Evolutionary conservation across 2,888 invertebrate species (phyloP).

Genomic region (Diachrysia chrysitis): DNA sequence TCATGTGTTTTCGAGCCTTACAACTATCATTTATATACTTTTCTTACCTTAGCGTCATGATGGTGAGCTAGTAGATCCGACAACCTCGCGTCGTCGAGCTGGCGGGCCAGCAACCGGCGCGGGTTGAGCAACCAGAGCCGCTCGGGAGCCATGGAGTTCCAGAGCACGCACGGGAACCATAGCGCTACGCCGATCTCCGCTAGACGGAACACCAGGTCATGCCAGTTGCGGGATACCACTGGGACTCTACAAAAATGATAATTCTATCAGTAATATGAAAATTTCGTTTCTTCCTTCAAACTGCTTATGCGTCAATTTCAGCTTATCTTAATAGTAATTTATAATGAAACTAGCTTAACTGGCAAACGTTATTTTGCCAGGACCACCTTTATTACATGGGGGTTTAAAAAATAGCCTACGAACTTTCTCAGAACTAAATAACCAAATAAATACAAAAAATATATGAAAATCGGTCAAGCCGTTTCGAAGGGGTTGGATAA

Average conservation of each 20-base stretch:
- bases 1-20: background rate
- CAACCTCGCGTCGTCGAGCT: slow-evolving; percentile 89
- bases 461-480: no score
- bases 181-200: slow-evolving; percentile 97
- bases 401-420: no score
- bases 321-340: no score
- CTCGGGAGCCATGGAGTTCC: slow-evolving; percentile 98
- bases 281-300: no score
- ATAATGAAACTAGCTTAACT: no score
- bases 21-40: background rate
- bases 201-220: slow-evolving; percentile 96
- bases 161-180: slow-evolving; percentile 98
- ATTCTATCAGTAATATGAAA: no score
- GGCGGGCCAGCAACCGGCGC: slow-evolving; percentile 93
- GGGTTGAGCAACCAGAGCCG: slow-evolving; percentile 98
- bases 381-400: no score
- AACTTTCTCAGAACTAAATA: no score
- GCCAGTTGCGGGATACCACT: slow-evolving; percentile 96
- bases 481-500: no score
- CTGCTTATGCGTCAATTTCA: no score
- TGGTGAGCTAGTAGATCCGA: slow-evolving; percentile 77
- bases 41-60: slow-evolving; percentile 78
- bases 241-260: slow-evolving; percentile 90
- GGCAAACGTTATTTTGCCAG: no score
- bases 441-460: no score